Percentiles rank a stretch among this genome's conserved stretches.
phyloP scores from a whole-genome alignment of 2,797 vertebrate species.

The Hippoglossus hippoglossus region DNA sequence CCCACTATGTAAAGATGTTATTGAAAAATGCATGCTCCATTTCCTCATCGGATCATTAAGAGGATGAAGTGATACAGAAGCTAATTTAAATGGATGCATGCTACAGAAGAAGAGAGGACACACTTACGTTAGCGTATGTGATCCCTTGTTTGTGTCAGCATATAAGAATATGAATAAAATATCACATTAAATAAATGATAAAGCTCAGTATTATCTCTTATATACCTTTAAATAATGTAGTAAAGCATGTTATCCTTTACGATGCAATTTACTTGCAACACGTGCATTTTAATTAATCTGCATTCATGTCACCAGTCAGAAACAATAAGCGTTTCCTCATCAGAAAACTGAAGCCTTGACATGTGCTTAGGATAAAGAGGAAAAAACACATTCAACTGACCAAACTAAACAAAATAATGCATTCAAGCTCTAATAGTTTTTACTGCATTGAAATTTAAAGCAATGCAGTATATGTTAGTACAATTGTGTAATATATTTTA shows the following conservation, averaged over 20 bases:
- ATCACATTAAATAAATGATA: slow-evolving; percentile 43
- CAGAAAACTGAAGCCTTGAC: slow-evolving; percentile 9
- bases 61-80: slow-evolving; percentile 29
- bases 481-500: neutral
- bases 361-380: neutral
- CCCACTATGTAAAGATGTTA: slow-evolving; percentile 24
- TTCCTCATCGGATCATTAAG: slow-evolving; percentile 25
- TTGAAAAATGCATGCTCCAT: slow-evolving; percentile 45
- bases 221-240: slow-evolving; percentile 14
- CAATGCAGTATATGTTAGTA: neutral
- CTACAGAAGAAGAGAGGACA: neutral
- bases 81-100: slow-evolving; percentile 28
- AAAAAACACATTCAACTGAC: neutral
- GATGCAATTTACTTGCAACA: slow-evolving; percentile 9
- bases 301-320: slow-evolving; percentile 1
- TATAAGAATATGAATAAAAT: slow-evolving; percentile 42
- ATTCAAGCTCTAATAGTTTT: neutral
- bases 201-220: slow-evolving; percentile 24
- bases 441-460: slow-evolving; percentile 5
- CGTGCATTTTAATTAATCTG: slow-evolving; percentile 14
- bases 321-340: neutral
- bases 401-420: neutral
- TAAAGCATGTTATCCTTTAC: neutral
- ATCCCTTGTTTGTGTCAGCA: slow-evolving; percentile 20
- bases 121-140: slow-evolving; percentile 2